phyloP scores from a whole-genome alignment of 2,113 vertebrate genomes.

The Gadus macrocephalus region DNA sequence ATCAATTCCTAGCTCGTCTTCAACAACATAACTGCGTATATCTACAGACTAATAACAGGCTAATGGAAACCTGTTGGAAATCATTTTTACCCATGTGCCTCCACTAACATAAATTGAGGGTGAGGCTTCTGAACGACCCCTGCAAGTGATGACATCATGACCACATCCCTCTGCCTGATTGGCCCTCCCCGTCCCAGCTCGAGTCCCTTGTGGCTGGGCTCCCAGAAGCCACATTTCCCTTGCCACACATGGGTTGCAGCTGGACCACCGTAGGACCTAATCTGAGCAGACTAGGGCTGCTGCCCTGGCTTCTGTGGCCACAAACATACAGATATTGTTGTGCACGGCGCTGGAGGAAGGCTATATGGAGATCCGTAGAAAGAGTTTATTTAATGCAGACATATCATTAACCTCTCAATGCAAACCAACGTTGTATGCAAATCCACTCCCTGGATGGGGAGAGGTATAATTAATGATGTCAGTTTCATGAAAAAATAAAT shows the following conservation, averaged over 20 bases:
- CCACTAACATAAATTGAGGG: constrained; percentile 54
- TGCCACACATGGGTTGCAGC: constrained; percentile 73
- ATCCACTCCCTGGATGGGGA: constrained; percentile 63
- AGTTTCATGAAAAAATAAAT: constrained; percentile 56
- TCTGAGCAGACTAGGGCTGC: constrained; percentile 48
- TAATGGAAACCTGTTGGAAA: constrained; percentile 65
- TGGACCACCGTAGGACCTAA: constrained; percentile 71
- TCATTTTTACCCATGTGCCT: constrained; percentile 64
- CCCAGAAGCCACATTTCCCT: constrained; percentile 67
- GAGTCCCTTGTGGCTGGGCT: constrained; percentile 63
- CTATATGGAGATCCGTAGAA: constrained; percentile 73
- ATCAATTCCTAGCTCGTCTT: constrained; percentile 42
- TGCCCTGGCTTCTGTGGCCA: constrained; percentile 53
- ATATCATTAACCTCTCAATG: constrained; percentile 66
- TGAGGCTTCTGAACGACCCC: constrained; percentile 65
- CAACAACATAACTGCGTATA: constrained; percentile 43
- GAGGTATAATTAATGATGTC: constrained; percentile 71
- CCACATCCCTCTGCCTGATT: constrained; percentile 70
- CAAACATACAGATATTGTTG: constrained; percentile 54
- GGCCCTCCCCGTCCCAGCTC: constrained; percentile 50
- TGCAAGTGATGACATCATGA: constrained; percentile 71
- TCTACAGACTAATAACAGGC: constrained; percentile 50
- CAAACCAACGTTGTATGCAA: constrained; percentile 71
- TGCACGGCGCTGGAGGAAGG: constrained; percentile 58
- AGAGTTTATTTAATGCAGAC: constrained; percentile 71